phyloP scores from a whole-genome alignment of 2,797 vertebrate species.

The Vireo griseus region DNA sequence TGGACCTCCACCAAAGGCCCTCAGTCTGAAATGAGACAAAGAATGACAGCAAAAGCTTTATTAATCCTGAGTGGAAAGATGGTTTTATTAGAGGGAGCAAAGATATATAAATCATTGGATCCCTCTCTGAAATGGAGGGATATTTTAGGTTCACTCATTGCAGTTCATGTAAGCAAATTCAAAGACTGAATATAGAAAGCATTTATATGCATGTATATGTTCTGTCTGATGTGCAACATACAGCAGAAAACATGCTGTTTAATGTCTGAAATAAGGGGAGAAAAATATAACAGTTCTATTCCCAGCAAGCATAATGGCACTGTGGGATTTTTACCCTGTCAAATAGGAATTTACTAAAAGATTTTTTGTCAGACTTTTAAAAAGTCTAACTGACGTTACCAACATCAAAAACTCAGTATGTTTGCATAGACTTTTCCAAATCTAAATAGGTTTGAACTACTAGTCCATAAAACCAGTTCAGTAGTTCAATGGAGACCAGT shows the following conservation, averaged over 20 bases:
- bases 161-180: slow-evolving; percentile 30
- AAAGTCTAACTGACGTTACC: background rate
- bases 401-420: background rate
- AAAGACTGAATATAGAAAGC: slow-evolving; percentile 11
- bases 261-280: slow-evolving; percentile 37
- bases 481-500: background rate
- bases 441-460: background rate
- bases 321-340: background rate
- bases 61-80: background rate
- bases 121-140: background rate
- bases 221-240: background rate
- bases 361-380: background rate
- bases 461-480: background rate
- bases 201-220: slow-evolving; percentile 31
- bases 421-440: background rate
- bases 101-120: background rate
- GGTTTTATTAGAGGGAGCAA: background rate
- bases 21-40: slow-evolving; percentile 7
- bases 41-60: background rate
- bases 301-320: background rate
- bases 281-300: slow-evolving; percentile 22
- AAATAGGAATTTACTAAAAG: slow-evolving; percentile 1
- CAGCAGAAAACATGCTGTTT: slow-evolving; percentile 11
- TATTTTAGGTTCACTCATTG: background rate
- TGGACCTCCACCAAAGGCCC: background rate